These are phyloP conservation scores for Diogma glabrata DNA, from an alignment of 2,888 invertebrate genomes.

Conservation along the genomic window DNA sequence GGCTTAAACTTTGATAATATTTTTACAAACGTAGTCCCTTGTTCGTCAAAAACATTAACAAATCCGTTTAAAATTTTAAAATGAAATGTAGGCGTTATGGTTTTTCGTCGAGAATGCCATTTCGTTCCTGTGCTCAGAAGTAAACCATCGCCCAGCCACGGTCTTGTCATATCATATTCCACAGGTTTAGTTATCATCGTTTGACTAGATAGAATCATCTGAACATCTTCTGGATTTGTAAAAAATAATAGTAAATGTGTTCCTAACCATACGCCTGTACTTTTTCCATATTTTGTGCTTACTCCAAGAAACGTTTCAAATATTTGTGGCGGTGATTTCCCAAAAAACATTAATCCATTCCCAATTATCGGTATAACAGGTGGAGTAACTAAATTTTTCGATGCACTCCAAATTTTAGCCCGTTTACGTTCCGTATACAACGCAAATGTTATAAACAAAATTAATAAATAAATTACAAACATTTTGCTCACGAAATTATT, in stretches of 20 bases:
- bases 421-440: too few species aligned
- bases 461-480: too few species aligned
- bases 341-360: constrained; percentile 37
- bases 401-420: too few species aligned
- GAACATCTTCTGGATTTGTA: constrained; percentile 25
- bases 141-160: constrained; percentile 45
- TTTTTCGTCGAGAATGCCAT: constrained; percentile 55
- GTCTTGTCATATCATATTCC: constrained; percentile 38
- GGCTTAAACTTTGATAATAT: constrained; percentile 24
- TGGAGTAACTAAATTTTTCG: constrained; percentile 26
- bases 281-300: constrained; percentile 26
- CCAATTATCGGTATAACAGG: constrained; percentile 41
- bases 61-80: constrained; percentile 65
- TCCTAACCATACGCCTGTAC: constrained; percentile 23
- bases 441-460: too few species aligned
- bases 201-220: constrained; percentile 22
- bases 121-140: constrained; percentile 38
- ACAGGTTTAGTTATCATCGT: constrained; percentile 42
- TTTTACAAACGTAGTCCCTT: constrained; percentile 41
- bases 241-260: constrained; percentile 24
- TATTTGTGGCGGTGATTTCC: constrained; percentile 30
- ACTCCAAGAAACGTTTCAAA: constrained; percentile 31
- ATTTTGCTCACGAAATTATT: too few species aligned
- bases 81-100: constrained; percentile 69
- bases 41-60: constrained; percentile 54